These are phyloP conservation scores for Phaenicophaeus curvirostris DNA, from an alignment of 2,797 vertebrate genomes.

Conservation along the genomic window DNA sequence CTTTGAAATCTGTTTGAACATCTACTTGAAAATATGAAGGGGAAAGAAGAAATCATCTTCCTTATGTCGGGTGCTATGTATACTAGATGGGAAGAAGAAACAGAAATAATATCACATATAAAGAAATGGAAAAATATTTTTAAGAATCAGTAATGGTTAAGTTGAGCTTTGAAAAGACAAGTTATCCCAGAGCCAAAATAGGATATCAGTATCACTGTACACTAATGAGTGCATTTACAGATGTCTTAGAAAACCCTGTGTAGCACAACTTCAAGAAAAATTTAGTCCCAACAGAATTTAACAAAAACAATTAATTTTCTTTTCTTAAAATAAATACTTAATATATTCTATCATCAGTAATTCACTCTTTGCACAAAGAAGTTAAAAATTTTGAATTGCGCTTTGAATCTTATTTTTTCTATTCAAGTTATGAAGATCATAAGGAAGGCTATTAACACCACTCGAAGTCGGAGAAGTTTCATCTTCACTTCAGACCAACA, in stretches of 20 bases:
- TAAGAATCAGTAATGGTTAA: constrained; percentile 64
- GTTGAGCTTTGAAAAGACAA: constrained; percentile 50
- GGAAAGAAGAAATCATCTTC: not conserved
- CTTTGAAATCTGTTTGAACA: not conserved
- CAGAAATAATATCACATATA: constrained; percentile 7
- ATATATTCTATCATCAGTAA: constrained; percentile 8
- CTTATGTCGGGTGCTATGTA: not conserved
- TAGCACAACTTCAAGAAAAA: constrained; percentile 55
- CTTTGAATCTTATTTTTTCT: not conserved
- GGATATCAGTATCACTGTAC: constrained; percentile 48
- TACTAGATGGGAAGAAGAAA: not conserved
- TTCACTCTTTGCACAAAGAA: not conserved
- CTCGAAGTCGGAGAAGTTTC: not conserved
- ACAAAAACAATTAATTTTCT: constrained; percentile 48
- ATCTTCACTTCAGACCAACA: not conserved
- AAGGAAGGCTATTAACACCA: constrained; percentile 1
- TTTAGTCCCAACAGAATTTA: constrained; percentile 56
- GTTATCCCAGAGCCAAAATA: constrained; percentile 66
- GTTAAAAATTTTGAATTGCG: not conserved
- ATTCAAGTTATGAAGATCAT: not conserved
- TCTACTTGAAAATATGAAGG: not conserved
- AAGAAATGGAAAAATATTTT: constrained; percentile 50
- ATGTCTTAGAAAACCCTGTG: constrained; percentile 62
- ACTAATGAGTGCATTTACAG: constrained; percentile 78
- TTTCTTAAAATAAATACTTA: constrained; percentile 58